Base-by-base conservation (phyloP, 35 echinoderm and acorn worm genomes). In the Ptychodera flava region DNA sequence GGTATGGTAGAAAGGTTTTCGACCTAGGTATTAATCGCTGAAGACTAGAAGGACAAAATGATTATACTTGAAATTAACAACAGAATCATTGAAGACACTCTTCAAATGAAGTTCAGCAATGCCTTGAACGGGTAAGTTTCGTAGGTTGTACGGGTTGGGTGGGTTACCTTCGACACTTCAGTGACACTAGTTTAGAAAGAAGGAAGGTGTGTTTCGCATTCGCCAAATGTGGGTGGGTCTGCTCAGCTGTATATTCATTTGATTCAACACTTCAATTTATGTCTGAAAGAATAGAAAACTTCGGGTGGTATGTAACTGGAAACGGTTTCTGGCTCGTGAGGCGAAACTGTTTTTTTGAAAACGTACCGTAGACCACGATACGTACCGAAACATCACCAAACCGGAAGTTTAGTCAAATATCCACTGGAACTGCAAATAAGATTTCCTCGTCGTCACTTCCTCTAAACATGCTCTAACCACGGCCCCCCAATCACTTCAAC, bases 41-140 rank as follows among this genome's bases (percentile, higher is more conserved):
- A 16, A 27, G 22, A 31, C 30, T 16, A 16, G 79, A 52, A 31
- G 36, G 36, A 87, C 78, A 95, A 95, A 76, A 95, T 95, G 93
- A 95, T 95, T 79, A 38, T 95, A 31, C 85, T 95, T 77, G 93
- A 95, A 82, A 95, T 95, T 81, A 92, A 95, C 36, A 95, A 95
- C 78, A 95, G 52, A 87, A 92, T 95, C 33, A 82, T 95, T 16
- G 93, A 92, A 83, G 93, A 95, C 78, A 92, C 93, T 6, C 80
- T 95, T 27, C 38, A 84, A 0, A 45, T 88, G 28, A 95, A 91
- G 78, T 95, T 95, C 79, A 90, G 92, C 86, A 82, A 1, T 85
- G 93, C 90, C 10, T 53, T 82, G 30, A 86, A 91, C 31, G 93
- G 93, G 93, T 92, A 82, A 92, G 93, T 87, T 16, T 30, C 36